A percentile compares a stretch with the other conserved stretches of the same genome.
phyloP scores from a whole-genome alignment of 2,888 invertebrate genomes.

The Glaucopsyche alexis region DNA sequence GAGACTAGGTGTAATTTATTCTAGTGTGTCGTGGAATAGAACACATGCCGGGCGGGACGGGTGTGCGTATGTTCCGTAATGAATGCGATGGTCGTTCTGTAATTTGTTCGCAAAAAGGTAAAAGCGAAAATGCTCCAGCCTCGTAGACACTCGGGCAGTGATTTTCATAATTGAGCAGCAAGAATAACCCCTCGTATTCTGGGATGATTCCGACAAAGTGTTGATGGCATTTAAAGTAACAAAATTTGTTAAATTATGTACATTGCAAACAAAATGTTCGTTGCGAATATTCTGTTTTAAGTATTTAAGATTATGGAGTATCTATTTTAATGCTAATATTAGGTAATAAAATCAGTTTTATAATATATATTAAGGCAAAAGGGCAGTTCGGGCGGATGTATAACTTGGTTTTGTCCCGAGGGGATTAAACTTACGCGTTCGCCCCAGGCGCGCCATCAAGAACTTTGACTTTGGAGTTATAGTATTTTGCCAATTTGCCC shows the following conservation, averaged over 20 bases:
- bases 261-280: background rate
- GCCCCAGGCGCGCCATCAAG: slow-evolving; percentile 2
- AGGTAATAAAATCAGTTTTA: background rate
- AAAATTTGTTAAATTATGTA: background rate
- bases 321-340: background rate
- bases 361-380: background rate
- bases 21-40: slow-evolving; percentile 74
- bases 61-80: slow-evolving; percentile 63
- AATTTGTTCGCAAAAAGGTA: slow-evolving; percentile 41
- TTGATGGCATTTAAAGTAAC: background rate
- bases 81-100: slow-evolving; percentile 43
- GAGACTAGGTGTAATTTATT: slow-evolving; percentile 31
- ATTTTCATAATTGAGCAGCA: background rate
- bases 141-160: background rate
- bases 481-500: background rate
- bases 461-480: slow-evolving; percentile 7
- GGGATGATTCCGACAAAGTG: background rate
- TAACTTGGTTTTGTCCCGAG: background rate
- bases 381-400: background rate
- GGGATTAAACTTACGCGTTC: background rate
- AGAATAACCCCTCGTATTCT: background rate
- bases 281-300: background rate
- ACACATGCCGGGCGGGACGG: slow-evolving; percentile 74
- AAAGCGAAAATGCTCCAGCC: slow-evolving; percentile 1
- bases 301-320: background rate